Percentiles rank a stretch among this genome's conserved stretches.
Evolutionary conservation across 1,140 invertebrate genomes (phyloP).

Genomic region (Cotesia glomerata): DNA sequence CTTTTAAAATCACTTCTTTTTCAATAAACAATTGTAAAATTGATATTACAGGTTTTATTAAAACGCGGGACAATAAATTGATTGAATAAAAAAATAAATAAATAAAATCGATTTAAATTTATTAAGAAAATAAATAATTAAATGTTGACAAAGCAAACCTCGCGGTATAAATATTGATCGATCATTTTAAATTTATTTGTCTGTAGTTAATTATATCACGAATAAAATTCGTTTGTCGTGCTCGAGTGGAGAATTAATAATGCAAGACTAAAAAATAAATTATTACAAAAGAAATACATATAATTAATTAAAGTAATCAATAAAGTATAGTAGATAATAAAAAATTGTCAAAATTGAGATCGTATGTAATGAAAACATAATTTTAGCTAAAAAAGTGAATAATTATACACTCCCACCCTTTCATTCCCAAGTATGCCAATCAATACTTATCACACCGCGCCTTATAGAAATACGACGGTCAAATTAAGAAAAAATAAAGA

Average conservation of each 20-base stretch:
- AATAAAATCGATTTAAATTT: background rate
- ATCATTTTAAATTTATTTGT: too few species aligned
- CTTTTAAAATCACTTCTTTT: too few species aligned
- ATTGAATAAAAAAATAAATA: background rate
- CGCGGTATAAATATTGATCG: too few species aligned
- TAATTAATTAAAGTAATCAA: background rate
- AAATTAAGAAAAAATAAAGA: background rate
- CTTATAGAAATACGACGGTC: background rate
- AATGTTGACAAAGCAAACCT: too few species aligned
- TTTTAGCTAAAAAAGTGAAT: background rate
- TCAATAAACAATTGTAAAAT: too few species aligned
- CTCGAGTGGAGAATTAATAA: background rate
- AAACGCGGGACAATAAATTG: slow-evolving; percentile 3
- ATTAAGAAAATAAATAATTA: too few species aligned
- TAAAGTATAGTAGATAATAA: background rate
- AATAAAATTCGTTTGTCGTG: background rate
- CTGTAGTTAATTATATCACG: background rate
- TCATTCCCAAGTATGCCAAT: background rate
- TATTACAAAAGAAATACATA: background rate
- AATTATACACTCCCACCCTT: background rate
- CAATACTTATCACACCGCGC: background rate
- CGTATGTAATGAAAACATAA: background rate
- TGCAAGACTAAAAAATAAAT: background rate
- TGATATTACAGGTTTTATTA: background rate
- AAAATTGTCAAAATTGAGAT: background rate